Conservation (phyloP, 2,888 invertebrate species). For the Pheosia tremula region DNA sequence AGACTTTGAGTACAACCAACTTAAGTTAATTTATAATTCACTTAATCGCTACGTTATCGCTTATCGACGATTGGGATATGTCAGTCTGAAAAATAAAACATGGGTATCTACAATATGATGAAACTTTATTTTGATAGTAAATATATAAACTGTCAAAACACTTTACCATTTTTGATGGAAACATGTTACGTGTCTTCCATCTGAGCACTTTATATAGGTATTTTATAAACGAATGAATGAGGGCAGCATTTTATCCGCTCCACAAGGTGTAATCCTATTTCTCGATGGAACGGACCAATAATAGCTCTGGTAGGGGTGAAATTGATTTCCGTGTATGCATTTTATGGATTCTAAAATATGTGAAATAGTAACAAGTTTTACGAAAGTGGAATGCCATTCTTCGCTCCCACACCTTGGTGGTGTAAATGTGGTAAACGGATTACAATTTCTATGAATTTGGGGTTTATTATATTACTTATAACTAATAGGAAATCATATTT, state of each 20-base stretch:
- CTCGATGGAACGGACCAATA: background rate
- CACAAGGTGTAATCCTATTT: background rate
- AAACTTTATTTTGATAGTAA: background rate
- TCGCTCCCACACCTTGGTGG: too few relatives aligned
- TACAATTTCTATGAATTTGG: too few relatives aligned
- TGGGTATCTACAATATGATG: background rate
- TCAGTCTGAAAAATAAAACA: background rate
- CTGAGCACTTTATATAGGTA: background rate
- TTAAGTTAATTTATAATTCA: too few relatives aligned
- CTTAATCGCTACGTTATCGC: too few relatives aligned
- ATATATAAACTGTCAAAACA: background rate
- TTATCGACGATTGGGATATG: background rate
- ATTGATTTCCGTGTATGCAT: background rate
- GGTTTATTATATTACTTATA: too few relatives aligned
- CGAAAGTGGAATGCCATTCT: too few relatives aligned
- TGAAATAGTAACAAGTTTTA: too few relatives aligned
- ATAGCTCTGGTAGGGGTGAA: background rate
- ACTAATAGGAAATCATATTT: constrained; percentile 33
- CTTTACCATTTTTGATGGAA: background rate
- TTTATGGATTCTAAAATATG: too few relatives aligned
- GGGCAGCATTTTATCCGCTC: background rate
- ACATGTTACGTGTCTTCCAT: background rate
- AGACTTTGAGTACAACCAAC: too few relatives aligned
- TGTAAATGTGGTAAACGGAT: too few relatives aligned
- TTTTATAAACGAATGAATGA: background rate